phyloP scores from a whole-genome alignment of 1,140 invertebrate genomes.

The Eurosta solidaginis region DNA sequence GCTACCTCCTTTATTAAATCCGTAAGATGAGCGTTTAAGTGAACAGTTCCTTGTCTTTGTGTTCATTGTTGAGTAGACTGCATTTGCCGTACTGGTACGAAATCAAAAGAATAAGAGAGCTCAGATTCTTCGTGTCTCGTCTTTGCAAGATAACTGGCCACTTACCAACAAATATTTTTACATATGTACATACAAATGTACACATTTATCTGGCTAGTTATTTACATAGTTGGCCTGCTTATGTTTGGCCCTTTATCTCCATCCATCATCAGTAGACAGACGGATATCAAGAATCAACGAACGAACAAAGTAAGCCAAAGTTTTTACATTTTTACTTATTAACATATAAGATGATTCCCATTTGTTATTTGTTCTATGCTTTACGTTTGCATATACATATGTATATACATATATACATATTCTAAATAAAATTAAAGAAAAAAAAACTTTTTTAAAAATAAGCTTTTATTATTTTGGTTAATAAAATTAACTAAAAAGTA shows the following conservation, averaged over 20 bases:
- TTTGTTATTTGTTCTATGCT: background rate
- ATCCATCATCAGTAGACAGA: conserved; percentile 1
- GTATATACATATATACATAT: background rate
- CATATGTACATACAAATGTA: background rate
- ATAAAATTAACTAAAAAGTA: too few species aligned
- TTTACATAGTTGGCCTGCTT: conserved; percentile 1
- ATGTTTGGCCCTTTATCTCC: conserved; percentile 11
- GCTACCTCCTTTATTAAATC: conserved; percentile 18
- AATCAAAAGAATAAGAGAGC: background rate
- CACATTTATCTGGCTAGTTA: background rate
- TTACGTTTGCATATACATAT: background rate
- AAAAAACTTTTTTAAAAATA: too few species aligned
- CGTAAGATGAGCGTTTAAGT: conserved; percentile 25
- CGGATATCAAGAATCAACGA: background rate
- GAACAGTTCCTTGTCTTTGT: conserved; percentile 1
- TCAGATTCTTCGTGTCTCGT: background rate
- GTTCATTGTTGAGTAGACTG: background rate
- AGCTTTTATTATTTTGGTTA: too few species aligned
- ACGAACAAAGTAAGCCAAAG: background rate
- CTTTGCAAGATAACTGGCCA: background rate
- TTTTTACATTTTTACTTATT: background rate
- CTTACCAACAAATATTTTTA: background rate
- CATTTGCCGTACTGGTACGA: background rate
- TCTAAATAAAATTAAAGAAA: too few species aligned
- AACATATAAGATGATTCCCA: too few species aligned